Percentiles rank a stretch among this genome's conserved stretches.
Evolutionary conservation across 2,113 vertebrate species (phyloP).

Genomic region (Oplegnathus fasciatus): DNA sequence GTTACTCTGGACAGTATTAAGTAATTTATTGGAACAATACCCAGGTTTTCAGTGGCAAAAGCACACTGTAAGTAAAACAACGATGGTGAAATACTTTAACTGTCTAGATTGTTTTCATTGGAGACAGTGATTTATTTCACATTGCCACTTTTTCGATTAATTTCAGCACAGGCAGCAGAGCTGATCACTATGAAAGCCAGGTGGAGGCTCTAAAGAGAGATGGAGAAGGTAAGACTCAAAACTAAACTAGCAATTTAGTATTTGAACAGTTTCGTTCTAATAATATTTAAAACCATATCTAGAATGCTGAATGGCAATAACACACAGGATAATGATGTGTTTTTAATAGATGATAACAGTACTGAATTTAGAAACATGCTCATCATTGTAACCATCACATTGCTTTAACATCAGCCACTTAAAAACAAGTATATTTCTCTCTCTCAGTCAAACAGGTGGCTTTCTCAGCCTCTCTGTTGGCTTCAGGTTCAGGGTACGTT

Average conservation of each 20-base stretch:
- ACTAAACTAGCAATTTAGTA: neutral
- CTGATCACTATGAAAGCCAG: constrained; percentile 38
- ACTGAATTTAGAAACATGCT: neutral
- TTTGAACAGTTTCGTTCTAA: neutral
- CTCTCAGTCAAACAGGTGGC: constrained; percentile 57
- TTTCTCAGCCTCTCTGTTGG: constrained; percentile 56
- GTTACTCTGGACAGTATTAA: too few species aligned
- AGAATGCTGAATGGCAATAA: neutral
- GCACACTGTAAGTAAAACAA: neutral
- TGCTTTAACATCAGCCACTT: neutral
- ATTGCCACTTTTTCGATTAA: neutral
- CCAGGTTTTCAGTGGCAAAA: neutral
- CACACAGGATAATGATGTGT: neutral
- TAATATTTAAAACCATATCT: neutral
- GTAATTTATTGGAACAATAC: too few species aligned
- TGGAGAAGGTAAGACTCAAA: constrained; percentile 31
- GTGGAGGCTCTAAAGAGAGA: constrained; percentile 46
- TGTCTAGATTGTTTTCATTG: neutral
- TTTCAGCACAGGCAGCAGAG: constrained; percentile 38
- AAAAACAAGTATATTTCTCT: neutral
- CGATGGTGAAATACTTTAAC: neutral
- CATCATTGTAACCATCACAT: neutral
- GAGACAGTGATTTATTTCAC: neutral
- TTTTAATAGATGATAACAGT: neutral
- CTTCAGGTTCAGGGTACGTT: accelerated